These are phyloP conservation scores for Villa cingulata DNA, from an alignment of 2,888 invertebrate genomes.

Conservation along the genomic window DNA sequence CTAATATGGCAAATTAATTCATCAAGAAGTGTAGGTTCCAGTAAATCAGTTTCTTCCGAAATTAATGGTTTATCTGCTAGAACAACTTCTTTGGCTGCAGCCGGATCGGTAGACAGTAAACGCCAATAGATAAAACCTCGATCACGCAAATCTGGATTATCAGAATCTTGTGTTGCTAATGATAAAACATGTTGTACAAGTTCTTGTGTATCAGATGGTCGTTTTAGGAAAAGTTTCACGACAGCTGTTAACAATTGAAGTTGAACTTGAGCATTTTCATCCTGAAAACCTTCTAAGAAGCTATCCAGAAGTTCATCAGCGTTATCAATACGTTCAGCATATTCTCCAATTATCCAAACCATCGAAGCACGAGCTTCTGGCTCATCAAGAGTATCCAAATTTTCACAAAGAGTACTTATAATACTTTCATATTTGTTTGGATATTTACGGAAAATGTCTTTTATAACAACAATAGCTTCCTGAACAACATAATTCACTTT, in stretches of 20 bases:
- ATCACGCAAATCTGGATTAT: conserved; percentile 96
- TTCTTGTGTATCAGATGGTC: conserved; percentile 97
- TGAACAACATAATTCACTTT: conserved; percentile 99
- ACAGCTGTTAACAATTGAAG: conserved; percentile 94
- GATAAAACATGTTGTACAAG: conserved; percentile 91
- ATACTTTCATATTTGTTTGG: conserved; percentile 99
- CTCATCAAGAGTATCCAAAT: conserved; percentile 95
- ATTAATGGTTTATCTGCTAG: conserved; percentile 97
- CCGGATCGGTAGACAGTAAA: conserved; percentile 93
- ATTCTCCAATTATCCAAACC: conserved; percentile 94
- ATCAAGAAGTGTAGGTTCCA: conserved; percentile 93
- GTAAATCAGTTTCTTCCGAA: conserved; percentile 94
- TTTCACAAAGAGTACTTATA: conserved; percentile 97
- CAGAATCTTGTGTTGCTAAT: conserved; percentile 80
- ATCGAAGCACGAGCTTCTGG: conserved; percentile 98
- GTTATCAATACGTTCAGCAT: conserved; percentile 98
- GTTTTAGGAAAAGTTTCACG: conserved; percentile 94
- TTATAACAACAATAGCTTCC: conserved; percentile 98
- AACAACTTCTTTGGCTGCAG: conserved; percentile 98
- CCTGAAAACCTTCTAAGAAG: conserved; percentile 95
- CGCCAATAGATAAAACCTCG: conserved; percentile 99
- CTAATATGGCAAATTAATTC: conserved; percentile 98
- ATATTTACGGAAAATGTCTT: conserved; percentile 94
- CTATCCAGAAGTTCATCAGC: conserved; percentile 96
- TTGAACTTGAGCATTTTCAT: conserved; percentile 94